Conservation (phyloP, 2,113 vertebrate genomes). For the Nannospalax galili region DNA sequence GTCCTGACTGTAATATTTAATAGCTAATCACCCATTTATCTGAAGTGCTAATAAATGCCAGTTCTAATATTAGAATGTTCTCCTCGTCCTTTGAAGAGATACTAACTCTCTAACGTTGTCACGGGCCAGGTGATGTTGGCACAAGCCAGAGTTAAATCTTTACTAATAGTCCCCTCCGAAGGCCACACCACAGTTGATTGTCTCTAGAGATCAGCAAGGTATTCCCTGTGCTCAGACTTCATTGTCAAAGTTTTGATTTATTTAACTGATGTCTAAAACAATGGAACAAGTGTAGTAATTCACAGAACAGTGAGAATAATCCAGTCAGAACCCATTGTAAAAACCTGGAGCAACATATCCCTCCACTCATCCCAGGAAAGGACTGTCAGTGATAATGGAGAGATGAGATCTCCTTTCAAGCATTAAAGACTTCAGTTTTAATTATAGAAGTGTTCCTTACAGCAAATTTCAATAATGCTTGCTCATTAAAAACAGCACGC, state of each 20-base stretch:
- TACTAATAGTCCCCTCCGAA: neutral
- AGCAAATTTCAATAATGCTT: neutral
- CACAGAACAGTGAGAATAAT: neutral
- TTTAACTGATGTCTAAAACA: constrained; percentile 11
- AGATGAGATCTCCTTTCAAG: neutral
- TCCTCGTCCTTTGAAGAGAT: constrained; percentile 60
- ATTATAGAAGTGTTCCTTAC: neutral
- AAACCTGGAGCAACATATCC: constrained; percentile 13
- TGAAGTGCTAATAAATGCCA: constrained; percentile 33
- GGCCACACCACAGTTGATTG: constrained; percentile 17
- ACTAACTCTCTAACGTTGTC: constrained; percentile 43
- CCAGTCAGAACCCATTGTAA: neutral
- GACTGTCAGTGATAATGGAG: neutral
- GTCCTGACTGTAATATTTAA: neutral
- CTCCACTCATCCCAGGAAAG: neutral
- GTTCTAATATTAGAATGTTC: constrained; percentile 64
- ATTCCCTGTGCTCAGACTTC: constrained; percentile 52
- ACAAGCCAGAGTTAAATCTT: neutral
- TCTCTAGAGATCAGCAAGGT: constrained; percentile 44
- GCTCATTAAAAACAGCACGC: neutral
- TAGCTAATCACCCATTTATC: constrained; percentile 14
- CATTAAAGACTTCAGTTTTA: neutral
- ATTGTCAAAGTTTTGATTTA: constrained; percentile 70
- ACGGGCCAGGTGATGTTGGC: constrained; percentile 68
- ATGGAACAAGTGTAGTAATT: neutral